Evolutionary conservation across 1,140 invertebrate genomes (phyloP).

Genomic region (Drosophila baimaii): DNA sequence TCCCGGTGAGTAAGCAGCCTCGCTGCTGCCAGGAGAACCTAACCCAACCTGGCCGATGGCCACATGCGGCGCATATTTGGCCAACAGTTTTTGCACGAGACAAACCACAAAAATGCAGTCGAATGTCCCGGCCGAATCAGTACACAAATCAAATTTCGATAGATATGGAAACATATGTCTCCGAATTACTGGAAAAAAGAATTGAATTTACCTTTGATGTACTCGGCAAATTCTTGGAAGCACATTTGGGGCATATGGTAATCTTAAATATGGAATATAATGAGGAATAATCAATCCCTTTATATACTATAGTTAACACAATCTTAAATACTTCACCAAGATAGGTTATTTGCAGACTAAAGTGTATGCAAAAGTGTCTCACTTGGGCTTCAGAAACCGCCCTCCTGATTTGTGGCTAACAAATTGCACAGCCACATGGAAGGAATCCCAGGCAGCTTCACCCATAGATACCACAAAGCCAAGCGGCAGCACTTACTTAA

Average conservation of each 20-base stretch:
- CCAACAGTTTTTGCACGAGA: slow-evolving; percentile 70
- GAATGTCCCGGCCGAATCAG: slow-evolving; percentile 40
- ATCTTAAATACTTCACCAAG: neutral
- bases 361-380: neutral
- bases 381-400: neutral
- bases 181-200: slow-evolving; percentile 11
- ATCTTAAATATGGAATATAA: neutral
- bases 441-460: slow-evolving; percentile 15
- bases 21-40: slow-evolving; percentile 15
- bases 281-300: no score
- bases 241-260: neutral
- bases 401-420: slow-evolving; percentile 14
- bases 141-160: slow-evolving; percentile 48
- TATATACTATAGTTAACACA: neutral
- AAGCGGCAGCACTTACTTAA: slow-evolving; percentile 78
- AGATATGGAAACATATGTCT: slow-evolving; percentile 43
- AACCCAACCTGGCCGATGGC: slow-evolving; percentile 32
- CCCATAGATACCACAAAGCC: slow-evolving; percentile 37
- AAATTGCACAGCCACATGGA: slow-evolving; percentile 31
- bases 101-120: slow-evolving; percentile 70
- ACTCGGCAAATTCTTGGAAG: slow-evolving; percentile 2
- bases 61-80: slow-evolving; percentile 74
- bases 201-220: slow-evolving; percentile 9
- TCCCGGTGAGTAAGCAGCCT: slow-evolving; percentile 57
- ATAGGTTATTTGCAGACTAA: no score